Conservation (phyloP, 2,113 vertebrate genomes). For the Brachypodius melanocephalos region DNA sequence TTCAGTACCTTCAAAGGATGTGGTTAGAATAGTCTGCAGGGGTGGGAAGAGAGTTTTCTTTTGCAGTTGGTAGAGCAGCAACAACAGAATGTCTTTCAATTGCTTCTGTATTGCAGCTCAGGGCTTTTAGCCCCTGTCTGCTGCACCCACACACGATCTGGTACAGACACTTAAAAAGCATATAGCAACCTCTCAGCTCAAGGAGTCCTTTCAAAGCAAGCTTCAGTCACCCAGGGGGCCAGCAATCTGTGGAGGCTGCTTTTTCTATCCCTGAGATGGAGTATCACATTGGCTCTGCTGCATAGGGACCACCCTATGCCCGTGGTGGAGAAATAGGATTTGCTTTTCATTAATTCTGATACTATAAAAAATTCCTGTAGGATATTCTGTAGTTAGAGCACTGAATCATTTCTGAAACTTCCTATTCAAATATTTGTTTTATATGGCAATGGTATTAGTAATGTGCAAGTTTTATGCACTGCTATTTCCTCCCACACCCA, state of each 20-base stretch:
- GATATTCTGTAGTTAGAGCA: conserved; percentile 67
- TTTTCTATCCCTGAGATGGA: neutral
- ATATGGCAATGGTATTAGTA: conserved; percentile 76
- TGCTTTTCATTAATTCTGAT: conserved; percentile 67
- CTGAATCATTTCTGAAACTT: conserved; percentile 76
- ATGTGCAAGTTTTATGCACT: conserved; percentile 72
- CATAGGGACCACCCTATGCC: conserved; percentile 39
- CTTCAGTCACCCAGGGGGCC: neutral
- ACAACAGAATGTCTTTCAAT: conserved; percentile 34
- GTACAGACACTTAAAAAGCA: conserved; percentile 28
- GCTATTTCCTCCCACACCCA: conserved; percentile 74
- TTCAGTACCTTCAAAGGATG: conserved; percentile 63
- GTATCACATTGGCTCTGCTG: neutral
- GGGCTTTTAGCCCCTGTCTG: conserved; percentile 45
- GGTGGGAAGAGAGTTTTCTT: conserved; percentile 43
- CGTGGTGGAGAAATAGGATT: conserved; percentile 36
- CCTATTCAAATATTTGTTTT: conserved; percentile 76
- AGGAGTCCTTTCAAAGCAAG: conserved; percentile 39
- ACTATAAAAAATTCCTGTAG: conserved; percentile 74
- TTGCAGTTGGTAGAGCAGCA: conserved; percentile 8
- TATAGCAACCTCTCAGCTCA: conserved; percentile 24
- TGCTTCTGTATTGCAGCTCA: conserved; percentile 9
- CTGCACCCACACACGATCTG: conserved; percentile 56
- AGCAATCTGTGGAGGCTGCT: conserved; percentile 19
- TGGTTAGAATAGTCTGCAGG: conserved; percentile 53